Evolutionary conservation across 2,888 invertebrate genomes (phyloP).

Genomic region (Macrophya alboannulata): DNA sequence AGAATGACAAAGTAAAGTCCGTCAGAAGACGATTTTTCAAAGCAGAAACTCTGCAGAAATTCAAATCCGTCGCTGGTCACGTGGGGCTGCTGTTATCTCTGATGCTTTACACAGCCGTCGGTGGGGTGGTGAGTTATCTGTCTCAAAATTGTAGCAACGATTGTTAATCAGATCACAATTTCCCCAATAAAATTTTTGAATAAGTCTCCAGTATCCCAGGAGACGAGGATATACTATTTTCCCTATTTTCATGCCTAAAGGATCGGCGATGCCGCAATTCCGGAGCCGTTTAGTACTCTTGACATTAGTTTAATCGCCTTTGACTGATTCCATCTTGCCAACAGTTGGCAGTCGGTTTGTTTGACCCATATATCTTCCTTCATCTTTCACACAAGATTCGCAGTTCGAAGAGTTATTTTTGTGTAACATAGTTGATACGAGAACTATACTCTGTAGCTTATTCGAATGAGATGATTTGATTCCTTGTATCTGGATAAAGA

Average conservation of each 20-base stretch:
- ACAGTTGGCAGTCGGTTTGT: constrained; percentile 46
- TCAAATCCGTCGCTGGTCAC: constrained; percentile 87
- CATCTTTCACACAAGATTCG: constrained; percentile 32
- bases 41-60: constrained; percentile 72
- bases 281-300: background rate
- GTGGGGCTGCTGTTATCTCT: constrained; percentile 88
- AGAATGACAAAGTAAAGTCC: background rate
- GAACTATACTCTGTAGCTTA: constrained; percentile 7
- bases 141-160: background rate
- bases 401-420: constrained; percentile 44
- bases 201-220: background rate
- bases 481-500: background rate
- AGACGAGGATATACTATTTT: background rate
- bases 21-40: constrained; percentile 51
- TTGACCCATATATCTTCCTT: constrained; percentile 52
- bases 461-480: background rate
- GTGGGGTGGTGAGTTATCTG: constrained; percentile 88
- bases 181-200: background rate
- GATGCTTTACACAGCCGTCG: constrained; percentile 90
- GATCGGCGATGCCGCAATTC: constrained; percentile 5
- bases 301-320: constrained; percentile 18
- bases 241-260: background rate
- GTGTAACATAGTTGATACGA: constrained; percentile 23
- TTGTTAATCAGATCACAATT: background rate
- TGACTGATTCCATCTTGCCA: constrained; percentile 35